Evolutionary conservation across 2,888 invertebrate species (phyloP).

Genomic region (Megamerina dolium): DNA sequence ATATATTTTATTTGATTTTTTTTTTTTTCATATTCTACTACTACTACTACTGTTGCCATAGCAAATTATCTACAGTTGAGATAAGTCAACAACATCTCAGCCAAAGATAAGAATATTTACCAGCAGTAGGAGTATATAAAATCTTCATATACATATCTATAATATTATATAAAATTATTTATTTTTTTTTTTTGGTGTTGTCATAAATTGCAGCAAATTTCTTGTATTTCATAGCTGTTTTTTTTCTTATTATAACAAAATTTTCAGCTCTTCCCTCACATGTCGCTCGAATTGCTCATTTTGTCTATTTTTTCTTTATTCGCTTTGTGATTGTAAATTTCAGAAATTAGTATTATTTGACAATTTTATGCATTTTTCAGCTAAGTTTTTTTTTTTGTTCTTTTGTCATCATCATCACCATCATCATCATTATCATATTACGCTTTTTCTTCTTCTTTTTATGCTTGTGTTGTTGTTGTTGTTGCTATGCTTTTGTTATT

Average conservation of each 20-base stretch:
- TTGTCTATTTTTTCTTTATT: no score
- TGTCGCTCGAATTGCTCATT: no score
- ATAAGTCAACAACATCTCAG: neutral
- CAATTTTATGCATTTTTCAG: neutral
- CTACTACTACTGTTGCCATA: constrained; percentile 7
- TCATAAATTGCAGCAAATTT: neutral
- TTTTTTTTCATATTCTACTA: neutral
- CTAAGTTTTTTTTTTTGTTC: neutral
- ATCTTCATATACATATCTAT: neutral
- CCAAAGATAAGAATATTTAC: neutral
- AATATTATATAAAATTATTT: neutral
- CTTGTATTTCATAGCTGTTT: neutral
- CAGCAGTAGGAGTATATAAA: neutral
- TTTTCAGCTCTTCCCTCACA: no score
- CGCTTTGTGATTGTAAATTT: neutral
- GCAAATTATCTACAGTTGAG: constrained; percentile 1
- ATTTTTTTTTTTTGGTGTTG: neutral
- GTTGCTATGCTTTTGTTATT: no score
- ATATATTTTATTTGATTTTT: no score
- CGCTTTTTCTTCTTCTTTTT: no score
- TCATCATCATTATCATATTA: no score
- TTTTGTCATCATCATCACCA: neutral
- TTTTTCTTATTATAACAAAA: no score
- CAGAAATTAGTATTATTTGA: neutral
- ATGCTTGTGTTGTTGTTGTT: no score